Conservation (phyloP, 2,888 invertebrate species). For the Cerceris ruficornis region DNA sequence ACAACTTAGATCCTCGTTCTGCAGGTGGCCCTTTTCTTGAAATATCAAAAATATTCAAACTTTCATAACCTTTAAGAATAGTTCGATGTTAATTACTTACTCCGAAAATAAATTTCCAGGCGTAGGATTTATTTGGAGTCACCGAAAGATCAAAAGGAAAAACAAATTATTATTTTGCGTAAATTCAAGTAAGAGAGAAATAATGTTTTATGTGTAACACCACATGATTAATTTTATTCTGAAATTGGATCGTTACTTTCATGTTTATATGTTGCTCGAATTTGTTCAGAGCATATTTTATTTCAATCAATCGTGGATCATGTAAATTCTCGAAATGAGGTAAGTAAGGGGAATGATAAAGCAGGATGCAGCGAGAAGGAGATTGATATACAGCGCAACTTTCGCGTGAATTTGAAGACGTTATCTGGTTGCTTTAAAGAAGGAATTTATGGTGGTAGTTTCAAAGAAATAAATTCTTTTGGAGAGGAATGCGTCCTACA, state of each 20-base stretch:
- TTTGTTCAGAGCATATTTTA: no score
- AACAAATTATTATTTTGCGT: no score
- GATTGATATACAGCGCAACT: constrained; percentile 74
- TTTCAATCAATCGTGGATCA: no score
- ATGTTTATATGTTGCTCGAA: no score
- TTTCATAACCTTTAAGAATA: background rate
- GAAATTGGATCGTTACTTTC: no score
- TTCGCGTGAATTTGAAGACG: constrained; percentile 75
- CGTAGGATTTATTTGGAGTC: no score
- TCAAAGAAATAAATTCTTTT: constrained; percentile 57
- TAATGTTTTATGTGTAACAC: no score
- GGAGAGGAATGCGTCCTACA: background rate
- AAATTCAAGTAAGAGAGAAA: no score
- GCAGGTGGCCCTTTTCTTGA: background rate
- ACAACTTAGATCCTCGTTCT: constrained; percentile 24
- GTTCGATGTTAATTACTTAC: background rate
- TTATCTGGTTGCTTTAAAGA: constrained; percentile 70
- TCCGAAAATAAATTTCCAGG: no score
- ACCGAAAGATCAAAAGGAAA: no score
- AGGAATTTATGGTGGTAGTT: constrained; percentile 69
- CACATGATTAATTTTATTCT: no score
- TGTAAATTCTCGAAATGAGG: background rate
- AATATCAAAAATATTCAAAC: background rate
- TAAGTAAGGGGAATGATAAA: background rate
- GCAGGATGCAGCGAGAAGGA: constrained; percentile 30